Base-by-base conservation (phyloP, 2,797 vertebrate genomes). In the Sebastes minor region DNA sequence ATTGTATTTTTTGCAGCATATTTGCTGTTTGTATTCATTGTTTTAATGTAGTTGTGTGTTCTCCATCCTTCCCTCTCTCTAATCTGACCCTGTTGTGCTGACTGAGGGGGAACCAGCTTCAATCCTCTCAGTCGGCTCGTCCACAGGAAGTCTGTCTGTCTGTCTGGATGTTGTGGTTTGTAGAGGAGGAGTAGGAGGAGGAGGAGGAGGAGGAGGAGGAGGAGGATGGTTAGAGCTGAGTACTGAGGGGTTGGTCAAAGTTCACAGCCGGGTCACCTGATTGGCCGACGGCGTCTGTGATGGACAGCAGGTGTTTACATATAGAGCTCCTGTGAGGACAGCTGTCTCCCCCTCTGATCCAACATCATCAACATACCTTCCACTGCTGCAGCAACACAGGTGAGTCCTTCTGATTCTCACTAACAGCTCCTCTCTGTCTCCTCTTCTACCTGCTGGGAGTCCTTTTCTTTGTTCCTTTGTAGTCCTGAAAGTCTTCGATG, bases 21-120 rank as follows among this genome's bases (percentile, higher is more conserved):
- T 18, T 18, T 11, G 16, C 16, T 16, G 42, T 46, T 46, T 46
- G 2, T 46, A 38, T 38, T 38, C 2, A 38, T 38, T 13, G 42
- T 6, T 46, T 46, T 46, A 46, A 18, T 46, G 42, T 46, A 18
- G 42, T 7, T 46, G 16, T 16, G 42, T 46, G 42, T 18, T 46
- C 14, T 28, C 56, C 56, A 27, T 57, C 4, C n/a, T 25, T 49
- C 63, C 6, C 6, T 25, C 25, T 25, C 20, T 81, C 62, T 88
- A 90, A 90, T 93, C 93, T 66, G 74, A 5, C 7, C 1, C 3
- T 3, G 61, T 70, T 89, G 72, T 93, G 93, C 93, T 94, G 93
- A 94, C 89, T 7, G 85, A 80, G 66, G 71, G 60, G 76, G 80
- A 93, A 91, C 84, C 82, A 14, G 82, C 72, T 71, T 28, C 89